phyloP scores from a whole-genome alignment of 2,888 invertebrate genomes.

The Caenorhabditis zanzibari region DNA sequence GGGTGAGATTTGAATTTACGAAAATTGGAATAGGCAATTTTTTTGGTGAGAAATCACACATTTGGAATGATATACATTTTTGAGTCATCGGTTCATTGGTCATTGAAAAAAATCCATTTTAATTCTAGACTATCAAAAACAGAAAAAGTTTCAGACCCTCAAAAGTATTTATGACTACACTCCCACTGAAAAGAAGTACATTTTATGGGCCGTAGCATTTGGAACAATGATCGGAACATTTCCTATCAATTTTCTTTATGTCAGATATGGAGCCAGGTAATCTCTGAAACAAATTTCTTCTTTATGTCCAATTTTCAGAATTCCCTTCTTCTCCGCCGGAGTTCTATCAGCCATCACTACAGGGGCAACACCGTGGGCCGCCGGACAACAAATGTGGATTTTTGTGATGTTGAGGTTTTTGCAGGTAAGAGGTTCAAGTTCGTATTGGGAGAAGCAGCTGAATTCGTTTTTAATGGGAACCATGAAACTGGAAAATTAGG shows the following conservation, averaged over 20 bases:
- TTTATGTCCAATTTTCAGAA: slow-evolving; percentile 18
- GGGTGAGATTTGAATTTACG: slow-evolving; percentile 27
- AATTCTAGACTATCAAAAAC: neutral
- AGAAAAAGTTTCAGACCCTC: slow-evolving; percentile 39
- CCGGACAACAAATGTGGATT: slow-evolving; percentile 52
- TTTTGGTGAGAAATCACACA: too few species aligned
- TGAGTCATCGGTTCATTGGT: too few species aligned
- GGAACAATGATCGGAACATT: slow-evolving; percentile 77
- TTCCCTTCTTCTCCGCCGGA: slow-evolving; percentile 73
- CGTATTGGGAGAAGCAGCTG: too few species aligned
- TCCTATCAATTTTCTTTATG: slow-evolving; percentile 76
- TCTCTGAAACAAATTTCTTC: neutral
- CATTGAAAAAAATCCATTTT: too few species aligned
- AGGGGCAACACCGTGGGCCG: slow-evolving; percentile 67
- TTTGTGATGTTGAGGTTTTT: slow-evolving; percentile 70
- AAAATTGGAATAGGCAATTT: slow-evolving; percentile 1
- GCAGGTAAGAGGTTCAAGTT: slow-evolving; percentile 61
- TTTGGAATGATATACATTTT: too few species aligned
- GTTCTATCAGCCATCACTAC: slow-evolving; percentile 69
- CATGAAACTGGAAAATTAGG: too few species aligned
- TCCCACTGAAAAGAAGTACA: slow-evolving; percentile 72
- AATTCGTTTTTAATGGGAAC: too few species aligned
- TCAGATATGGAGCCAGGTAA: slow-evolving; percentile 75
- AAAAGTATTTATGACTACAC: slow-evolving; percentile 70
- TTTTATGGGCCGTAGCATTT: slow-evolving; percentile 77